Evolutionary conservation across 1,140 invertebrate species (phyloP).

Genomic region (Onthophagus taurus): DNA sequence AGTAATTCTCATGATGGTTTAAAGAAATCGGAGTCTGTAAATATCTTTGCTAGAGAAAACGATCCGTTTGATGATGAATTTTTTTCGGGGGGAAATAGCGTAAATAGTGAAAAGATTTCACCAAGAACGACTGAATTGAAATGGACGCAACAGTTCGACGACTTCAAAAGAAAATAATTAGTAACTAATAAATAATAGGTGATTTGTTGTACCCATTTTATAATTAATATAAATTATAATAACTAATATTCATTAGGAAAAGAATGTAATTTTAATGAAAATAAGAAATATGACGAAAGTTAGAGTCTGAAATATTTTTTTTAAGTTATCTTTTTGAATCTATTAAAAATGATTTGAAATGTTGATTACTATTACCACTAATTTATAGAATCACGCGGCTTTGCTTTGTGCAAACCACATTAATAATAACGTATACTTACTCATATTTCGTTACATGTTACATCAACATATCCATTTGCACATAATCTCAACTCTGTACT

Average conservation of each 20-base stretch:
- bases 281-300: background rate
- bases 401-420: too few species aligned
- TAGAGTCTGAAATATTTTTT: background rate
- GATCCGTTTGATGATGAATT: constrained; percentile 85
- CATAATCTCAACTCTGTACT: too few species aligned
- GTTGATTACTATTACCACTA: too few species aligned
- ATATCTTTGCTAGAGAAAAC: constrained; percentile 69
- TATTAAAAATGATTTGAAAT: too few species aligned
- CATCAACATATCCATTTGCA: too few species aligned
- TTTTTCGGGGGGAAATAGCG: constrained; percentile 42
- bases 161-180: constrained; percentile 12
- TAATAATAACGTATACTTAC: too few species aligned
- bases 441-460: too few species aligned
- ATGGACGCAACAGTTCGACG: constrained; percentile 31
- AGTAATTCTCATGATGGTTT: constrained; percentile 26
- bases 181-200: too few species aligned
- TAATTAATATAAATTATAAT: too few species aligned
- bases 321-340: background rate
- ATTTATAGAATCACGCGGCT: too few species aligned
- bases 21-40: constrained; percentile 78
- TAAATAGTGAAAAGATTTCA: constrained; percentile 8
- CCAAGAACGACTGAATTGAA: constrained; percentile 24
- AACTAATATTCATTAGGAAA: background rate
- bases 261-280: constrained; percentile 5
- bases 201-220: too few species aligned